Evolutionary conservation across 1,140 invertebrate species (phyloP), one percentile per base, ranked within the genome.

Genomic region (Drosophila tani): DNA sequence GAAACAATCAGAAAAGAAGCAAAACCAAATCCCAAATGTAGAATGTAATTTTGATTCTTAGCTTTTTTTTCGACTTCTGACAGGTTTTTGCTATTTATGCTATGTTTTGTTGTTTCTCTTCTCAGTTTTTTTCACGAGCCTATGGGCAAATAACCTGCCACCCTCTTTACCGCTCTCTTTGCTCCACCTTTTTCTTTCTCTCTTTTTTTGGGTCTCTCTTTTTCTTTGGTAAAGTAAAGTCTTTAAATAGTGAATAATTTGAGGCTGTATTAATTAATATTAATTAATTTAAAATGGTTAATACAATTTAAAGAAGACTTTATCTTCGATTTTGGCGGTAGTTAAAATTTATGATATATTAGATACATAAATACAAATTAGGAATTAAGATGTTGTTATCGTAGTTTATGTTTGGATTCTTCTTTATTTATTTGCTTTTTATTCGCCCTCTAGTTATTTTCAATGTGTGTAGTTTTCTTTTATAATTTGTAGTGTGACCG

Each of bases 71-170:
- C 19, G n/a, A 19, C 51, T 76, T 24, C 47, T 38, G 60, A 65
- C 74, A 65, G 73, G 59, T 66, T 76, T 68, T 75, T 76, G 71
- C 40, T 51, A 45, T 45, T 49, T 74, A 41, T 71, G 40, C 41
- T 60, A 41, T 65, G 24, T 41, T 49, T 66, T 77, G n/a, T 53
- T 51, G 41, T 62, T 65, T n/a, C 46, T 70, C 12, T 59, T 58
- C 17, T 21, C 35, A 43, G 27, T 49, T 51, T 32, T 68, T 65
- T 29, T 47, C 45, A 57, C 59, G 32, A 74, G 79, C 80, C 74
- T 68, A 82, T 78, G 15, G 47, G 12, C 29, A 29, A 53, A 65
- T 17, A 65, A 24, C 19, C 50, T 17, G 14, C 41, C 32, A 21
- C 29, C 63, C 68, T 55, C 58, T 41, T 81, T 38, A 1, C n/a